Percentiles rank a stretch among this genome's conserved stretches.
These are phyloP conservation scores for Sclerurus mexicanus DNA, from an alignment of 2,113 vertebrate genomes.

Conservation along the genomic window DNA sequence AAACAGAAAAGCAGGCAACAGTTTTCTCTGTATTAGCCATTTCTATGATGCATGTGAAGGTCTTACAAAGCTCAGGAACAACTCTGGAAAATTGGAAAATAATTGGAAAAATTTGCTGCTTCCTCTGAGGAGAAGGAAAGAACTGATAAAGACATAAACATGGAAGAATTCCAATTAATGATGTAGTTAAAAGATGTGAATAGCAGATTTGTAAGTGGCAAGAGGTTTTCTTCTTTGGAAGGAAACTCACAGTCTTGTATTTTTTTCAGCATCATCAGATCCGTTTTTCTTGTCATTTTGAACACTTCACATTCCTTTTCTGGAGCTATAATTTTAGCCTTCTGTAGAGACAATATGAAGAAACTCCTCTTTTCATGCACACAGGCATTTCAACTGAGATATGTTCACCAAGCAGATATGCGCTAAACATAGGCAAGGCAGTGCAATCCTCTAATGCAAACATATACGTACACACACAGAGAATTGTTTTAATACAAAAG, in stretches of 20 bases:
- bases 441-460: not conserved
- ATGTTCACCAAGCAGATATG: not conserved
- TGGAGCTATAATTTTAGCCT: not conserved
- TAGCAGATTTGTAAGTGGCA: not conserved
- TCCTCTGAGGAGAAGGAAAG: not conserved
- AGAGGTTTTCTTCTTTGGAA: not conserved
- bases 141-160: not conserved
- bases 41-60: not conserved
- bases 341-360: not conserved
- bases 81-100: not conserved
- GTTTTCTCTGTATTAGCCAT: conserved; percentile 6
- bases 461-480: not conserved
- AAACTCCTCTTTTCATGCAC: not conserved
- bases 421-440: not conserved
- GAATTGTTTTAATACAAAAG: not conserved
- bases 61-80: not conserved
- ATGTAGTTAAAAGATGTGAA: not conserved
- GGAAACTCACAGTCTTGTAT: not conserved
- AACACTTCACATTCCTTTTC: not conserved
- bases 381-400: not conserved
- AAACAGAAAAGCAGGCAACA: not conserved
- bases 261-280: not conserved
- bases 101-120: not conserved
- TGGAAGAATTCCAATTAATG: not conserved
- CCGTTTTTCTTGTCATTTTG: not conserved